Evolutionary conservation across 2,888 invertebrate species (phyloP).

Genomic region (Chymomyza amoena): DNA sequence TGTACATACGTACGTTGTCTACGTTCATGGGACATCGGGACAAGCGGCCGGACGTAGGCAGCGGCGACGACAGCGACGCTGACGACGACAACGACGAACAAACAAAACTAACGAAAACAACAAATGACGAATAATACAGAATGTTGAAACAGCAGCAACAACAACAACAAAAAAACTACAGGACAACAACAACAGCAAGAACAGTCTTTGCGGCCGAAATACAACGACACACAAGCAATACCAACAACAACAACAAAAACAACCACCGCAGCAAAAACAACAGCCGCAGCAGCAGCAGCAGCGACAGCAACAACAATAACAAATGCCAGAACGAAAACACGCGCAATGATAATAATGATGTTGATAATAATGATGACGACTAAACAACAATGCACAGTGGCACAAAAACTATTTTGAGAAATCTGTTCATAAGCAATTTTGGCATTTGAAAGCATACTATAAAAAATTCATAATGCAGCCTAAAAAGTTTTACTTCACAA

Average conservation of each 20-base stretch:
- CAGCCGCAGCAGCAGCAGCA: slow-evolving; percentile 11
- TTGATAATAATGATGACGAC: slow-evolving; percentile 65
- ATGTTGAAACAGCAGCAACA: slow-evolving; percentile 42
- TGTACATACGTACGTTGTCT: slow-evolving; percentile 28
- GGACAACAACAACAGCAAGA: slow-evolving; percentile 28
- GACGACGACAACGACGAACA: slow-evolving; percentile 33
- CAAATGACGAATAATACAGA: slow-evolving; percentile 59
- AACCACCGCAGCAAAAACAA: slow-evolving; percentile 20
- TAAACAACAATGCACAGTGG: slow-evolving; percentile 61
- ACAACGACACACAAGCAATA: slow-evolving; percentile 27
- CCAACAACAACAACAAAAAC: slow-evolving; percentile 34
- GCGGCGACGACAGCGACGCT: background rate
- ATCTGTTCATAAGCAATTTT: background rate
- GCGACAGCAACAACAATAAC: slow-evolving; percentile 37
- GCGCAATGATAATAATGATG: slow-evolving; percentile 63
- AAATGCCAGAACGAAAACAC: slow-evolving; percentile 53
- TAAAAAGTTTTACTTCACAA: no score
- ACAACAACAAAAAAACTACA: slow-evolving; percentile 23
- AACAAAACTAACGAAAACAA: slow-evolving; percentile 62
- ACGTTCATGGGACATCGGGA: slow-evolving; percentile 36
- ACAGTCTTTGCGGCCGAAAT: slow-evolving; percentile 8
- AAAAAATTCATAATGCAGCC: no score
- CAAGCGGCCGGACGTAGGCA: background rate
- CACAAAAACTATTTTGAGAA: background rate
- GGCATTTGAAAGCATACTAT: no score